Evolutionary conservation across 2,113 vertebrate genomes (phyloP), one percentile per base, ranked within the genome.

Genomic region (Anarrhichthys ocellatus): DNA sequence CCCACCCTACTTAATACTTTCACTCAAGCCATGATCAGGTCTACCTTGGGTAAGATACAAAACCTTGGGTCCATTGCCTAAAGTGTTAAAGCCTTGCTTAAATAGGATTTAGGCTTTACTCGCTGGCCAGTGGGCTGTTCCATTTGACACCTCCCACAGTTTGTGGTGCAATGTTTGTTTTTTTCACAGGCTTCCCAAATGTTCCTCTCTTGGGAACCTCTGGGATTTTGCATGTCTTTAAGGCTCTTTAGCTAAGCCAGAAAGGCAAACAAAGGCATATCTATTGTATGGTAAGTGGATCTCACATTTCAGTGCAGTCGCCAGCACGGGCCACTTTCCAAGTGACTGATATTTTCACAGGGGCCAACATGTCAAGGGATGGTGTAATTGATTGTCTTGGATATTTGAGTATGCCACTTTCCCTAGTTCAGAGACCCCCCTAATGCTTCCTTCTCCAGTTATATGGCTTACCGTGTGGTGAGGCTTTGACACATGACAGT

Each of bases 261-360:
- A 89, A 91, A 90, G 92, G 89, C 90, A 91, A 94, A 94, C 94
- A 95, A 94, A 93, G 94, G 92, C 94, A 94, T 96, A 95, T 96
- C 96, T 95, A 95, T 97, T 96, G 96, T 95, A 96, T 95, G 96
- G 94, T 97, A 96, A 96, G 94, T 96, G 96, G 95, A 85, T 96
- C 94, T 96, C 92, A 92, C 93, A 89, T 94, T 96, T 91, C 95
- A 88, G 77, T 83, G 82, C 83, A 80, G 91, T 92, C 95, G 92
- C 92, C 96, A 80, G 87, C 94, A 95, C 96, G 96, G 96, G 96
- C 96, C 93, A 59, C 96, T 97, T 96, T 96, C 96, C 95, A 96
- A 96, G 96, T 96, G 95, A 96, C 95, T 94, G 94, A 95, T 97
- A 96, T 95, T 94, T 97, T 97, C 96, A 90, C 90, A 96, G 95